Conservation (phyloP, 2,113 vertebrate genomes). For the Falco punctatus region DNA sequence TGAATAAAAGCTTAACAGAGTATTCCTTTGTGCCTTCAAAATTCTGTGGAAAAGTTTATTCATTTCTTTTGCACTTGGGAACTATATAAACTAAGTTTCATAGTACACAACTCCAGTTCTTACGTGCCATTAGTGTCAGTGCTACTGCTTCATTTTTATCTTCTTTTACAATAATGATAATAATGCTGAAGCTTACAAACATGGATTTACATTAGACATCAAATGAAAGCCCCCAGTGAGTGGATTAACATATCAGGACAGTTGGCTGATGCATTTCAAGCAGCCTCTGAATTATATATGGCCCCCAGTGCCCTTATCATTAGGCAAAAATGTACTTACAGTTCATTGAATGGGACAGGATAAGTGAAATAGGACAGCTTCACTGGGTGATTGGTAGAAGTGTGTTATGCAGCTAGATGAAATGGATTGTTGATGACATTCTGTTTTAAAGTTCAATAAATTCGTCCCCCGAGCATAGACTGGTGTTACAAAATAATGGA, state of each 20-base stretch:
- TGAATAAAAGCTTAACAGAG: not conserved
- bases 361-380: slow-evolving; percentile 39
- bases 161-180: slow-evolving; percentile 22
- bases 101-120: not conserved
- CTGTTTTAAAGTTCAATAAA: slow-evolving; percentile 62
- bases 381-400: slow-evolving; percentile 22
- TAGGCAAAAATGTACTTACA: slow-evolving; percentile 51
- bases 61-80: not conserved
- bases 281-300: slow-evolving; percentile 65
- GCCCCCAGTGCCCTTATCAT: slow-evolving; percentile 40
- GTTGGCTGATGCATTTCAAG: slow-evolving; percentile 58
- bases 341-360: slow-evolving; percentile 52
- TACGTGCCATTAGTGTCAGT: not conserved
- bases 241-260: slow-evolving; percentile 53
- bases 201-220: slow-evolving; percentile 46
- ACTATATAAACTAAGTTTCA: not conserved
- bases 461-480: slow-evolving; percentile 14
- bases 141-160: slow-evolving; percentile 10
- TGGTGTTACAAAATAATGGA: slow-evolving; percentile 42
- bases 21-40: slow-evolving; percentile 12
- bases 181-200: slow-evolving; percentile 36
- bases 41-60: not conserved
- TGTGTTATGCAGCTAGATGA: slow-evolving; percentile 34
- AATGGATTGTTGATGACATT: slow-evolving; percentile 62
- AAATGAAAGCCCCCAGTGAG: slow-evolving; percentile 38